Conservation (phyloP, 53 echinoderm and acorn worm species). For the Antedon mediterranea region DNA sequence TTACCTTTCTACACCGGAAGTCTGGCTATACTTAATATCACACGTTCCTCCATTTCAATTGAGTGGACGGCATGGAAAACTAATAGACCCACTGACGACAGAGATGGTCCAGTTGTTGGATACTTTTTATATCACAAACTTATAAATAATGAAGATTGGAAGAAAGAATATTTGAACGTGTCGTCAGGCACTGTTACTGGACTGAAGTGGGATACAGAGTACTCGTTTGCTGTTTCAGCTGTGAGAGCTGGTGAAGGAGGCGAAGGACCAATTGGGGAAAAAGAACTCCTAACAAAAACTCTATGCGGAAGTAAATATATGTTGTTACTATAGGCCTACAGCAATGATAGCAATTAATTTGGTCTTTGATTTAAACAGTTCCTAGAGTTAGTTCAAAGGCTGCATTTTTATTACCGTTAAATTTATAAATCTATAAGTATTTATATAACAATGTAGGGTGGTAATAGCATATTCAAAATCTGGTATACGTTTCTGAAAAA, state of each 20-base stretch:
- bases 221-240: constrained; percentile 32
- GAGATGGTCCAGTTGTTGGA: constrained; percentile 14
- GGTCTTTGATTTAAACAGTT: too few species aligned
- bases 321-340: too few species aligned
- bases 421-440: too few species aligned
- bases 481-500: too few species aligned
- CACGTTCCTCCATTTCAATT: constrained; percentile 2
- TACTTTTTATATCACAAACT: constrained; percentile 13
- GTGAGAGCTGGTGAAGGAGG: constrained; percentile 31
- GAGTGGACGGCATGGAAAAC: constrained; percentile 23
- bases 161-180: too few species aligned
- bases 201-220: constrained; percentile 25
- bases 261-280: constrained; percentile 19
- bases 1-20: neutral
- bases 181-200: constrained; percentile 1
- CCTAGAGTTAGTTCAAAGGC: too few species aligned
- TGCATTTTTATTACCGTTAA: too few species aligned
- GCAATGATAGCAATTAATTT: too few species aligned
- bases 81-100: neutral
- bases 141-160: neutral
- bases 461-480: too few species aligned
- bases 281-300: neutral
- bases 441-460: too few species aligned
- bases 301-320: neutral
- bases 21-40: neutral